A percentile compares a stretch with the other conserved stretches of the same genome.
Evolutionary conservation across 2,113 vertebrate species (phyloP).

Genomic region (Rhinopomastus cyanomelas): DNA sequence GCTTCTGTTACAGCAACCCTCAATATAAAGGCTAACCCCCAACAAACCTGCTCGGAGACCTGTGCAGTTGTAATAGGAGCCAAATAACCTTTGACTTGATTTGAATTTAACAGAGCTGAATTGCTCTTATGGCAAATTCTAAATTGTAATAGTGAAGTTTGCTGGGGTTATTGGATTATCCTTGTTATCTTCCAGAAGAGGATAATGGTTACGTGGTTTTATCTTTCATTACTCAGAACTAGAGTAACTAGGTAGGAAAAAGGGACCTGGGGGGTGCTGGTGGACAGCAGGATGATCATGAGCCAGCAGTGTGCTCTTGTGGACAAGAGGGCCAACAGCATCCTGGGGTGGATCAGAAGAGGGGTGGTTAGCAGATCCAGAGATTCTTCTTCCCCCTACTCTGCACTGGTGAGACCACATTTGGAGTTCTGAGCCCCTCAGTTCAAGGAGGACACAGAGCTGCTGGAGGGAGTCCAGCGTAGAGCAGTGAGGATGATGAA

Average conservation of each 20-base stretch:
- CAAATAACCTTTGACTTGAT: background rate
- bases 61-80: background rate
- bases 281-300: no score
- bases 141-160: background rate
- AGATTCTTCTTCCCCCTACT: no score
- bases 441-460: no score
- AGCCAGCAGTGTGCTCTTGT: no score
- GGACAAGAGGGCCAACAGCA: no score
- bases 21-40: background rate
- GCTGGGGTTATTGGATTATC: constrained; percentile 14
- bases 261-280: no score
- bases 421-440: no score
- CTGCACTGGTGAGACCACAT: no score
- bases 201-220: constrained; percentile 16
- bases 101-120: background rate
- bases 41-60: background rate
- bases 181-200: background rate
- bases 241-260: background rate
- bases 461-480: no score
- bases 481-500: no score
- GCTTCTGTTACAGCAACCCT: background rate
- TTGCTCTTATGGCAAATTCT: background rate
- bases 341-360: no score
- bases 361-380: no score
- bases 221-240: background rate